These are phyloP conservation scores for Tinea semifulvella DNA, from an alignment of 2,888 invertebrate species.

Conservation along the genomic window DNA sequence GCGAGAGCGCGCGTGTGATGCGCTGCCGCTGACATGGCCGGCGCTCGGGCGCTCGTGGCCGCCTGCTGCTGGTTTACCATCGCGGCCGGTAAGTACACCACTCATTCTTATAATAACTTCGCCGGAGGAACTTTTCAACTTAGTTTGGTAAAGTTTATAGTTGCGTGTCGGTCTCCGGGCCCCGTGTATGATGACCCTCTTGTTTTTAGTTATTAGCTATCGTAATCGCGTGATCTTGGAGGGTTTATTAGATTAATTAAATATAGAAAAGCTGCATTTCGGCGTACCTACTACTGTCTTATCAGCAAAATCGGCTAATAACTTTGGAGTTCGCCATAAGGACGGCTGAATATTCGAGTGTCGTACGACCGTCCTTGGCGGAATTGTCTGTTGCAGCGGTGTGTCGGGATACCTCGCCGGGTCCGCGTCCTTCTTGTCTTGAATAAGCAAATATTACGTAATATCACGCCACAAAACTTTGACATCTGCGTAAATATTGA, in stretches of 20 bases:
- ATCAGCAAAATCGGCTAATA: neutral
- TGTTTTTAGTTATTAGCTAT: neutral
- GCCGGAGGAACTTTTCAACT: neutral
- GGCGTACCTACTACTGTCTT: neutral
- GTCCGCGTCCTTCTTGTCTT: constrained; percentile 25
- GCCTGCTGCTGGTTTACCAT: constrained; percentile 61
- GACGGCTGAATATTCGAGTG: constrained; percentile 17
- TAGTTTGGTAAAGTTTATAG: neutral
- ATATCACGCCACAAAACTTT: constrained; percentile 33
- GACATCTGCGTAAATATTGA: constrained; percentile 60
- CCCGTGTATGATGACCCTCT: neutral
- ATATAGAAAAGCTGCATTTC: neutral
- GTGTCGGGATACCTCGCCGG: constrained; percentile 12
- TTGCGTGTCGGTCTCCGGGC: neutral
- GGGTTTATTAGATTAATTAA: constrained; percentile 8
- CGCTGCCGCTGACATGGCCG: constrained; percentile 65
- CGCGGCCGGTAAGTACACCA: constrained; percentile 59
- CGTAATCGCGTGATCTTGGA: constrained; percentile 8
- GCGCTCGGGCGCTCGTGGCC: constrained; percentile 66
- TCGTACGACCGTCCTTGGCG: constrained; percentile 18
- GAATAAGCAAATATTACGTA: constrained; percentile 45
- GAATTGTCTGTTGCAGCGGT: constrained; percentile 13
- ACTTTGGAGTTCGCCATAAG: neutral
- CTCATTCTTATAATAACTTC: neutral
- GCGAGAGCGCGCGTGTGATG: constrained; percentile 64